Evolutionary conservation across 1,140 invertebrate genomes (phyloP).

Genomic region (Drosophila funebris): DNA sequence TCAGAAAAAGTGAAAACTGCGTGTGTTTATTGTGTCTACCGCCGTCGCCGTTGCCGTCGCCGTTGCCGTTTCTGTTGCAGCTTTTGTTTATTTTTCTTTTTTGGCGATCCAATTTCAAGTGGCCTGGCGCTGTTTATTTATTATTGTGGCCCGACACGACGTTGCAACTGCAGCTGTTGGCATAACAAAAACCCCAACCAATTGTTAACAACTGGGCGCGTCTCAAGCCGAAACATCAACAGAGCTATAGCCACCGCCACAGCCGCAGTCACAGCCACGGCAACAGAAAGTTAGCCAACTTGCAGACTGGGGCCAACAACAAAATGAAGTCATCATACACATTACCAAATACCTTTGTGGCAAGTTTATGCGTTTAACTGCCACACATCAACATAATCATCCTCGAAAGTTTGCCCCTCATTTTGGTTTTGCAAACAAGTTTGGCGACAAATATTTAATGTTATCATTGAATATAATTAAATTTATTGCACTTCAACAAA

Average conservation of each 20-base stretch:
- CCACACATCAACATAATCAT: background rate
- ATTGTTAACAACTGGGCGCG: slow-evolving; percentile 74
- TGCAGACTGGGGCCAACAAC: slow-evolving; percentile 17
- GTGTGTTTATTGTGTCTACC: slow-evolving; percentile 52
- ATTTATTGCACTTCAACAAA: slow-evolving; percentile 10
- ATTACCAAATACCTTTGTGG: slow-evolving; percentile 5
- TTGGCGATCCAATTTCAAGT: slow-evolving; percentile 81
- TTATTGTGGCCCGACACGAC: slow-evolving; percentile 53
- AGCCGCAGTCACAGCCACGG: slow-evolving; percentile 7
- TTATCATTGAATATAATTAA: slow-evolving; percentile 22
- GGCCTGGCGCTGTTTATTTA: slow-evolving; percentile 70
- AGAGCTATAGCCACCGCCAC: background rate
- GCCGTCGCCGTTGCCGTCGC: slow-evolving; percentile 5
- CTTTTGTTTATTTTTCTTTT: slow-evolving; percentile 75
- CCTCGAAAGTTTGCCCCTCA: background rate
- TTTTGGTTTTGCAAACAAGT: slow-evolving; percentile 2
- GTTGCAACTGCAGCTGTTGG: slow-evolving; percentile 71
- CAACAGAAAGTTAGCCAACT: slow-evolving; percentile 53
- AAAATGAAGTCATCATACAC: slow-evolving; percentile 30
- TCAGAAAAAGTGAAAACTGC: slow-evolving; percentile 78
- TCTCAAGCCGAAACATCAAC: slow-evolving; percentile 42
- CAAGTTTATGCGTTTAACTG: background rate
- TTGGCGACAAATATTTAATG: slow-evolving; percentile 17
- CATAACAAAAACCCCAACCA: slow-evolving; percentile 62
- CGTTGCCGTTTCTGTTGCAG: slow-evolving; percentile 10